Conservation (phyloP, 23 tunicate genomes). For the Trididemnum clinides region DNA sequence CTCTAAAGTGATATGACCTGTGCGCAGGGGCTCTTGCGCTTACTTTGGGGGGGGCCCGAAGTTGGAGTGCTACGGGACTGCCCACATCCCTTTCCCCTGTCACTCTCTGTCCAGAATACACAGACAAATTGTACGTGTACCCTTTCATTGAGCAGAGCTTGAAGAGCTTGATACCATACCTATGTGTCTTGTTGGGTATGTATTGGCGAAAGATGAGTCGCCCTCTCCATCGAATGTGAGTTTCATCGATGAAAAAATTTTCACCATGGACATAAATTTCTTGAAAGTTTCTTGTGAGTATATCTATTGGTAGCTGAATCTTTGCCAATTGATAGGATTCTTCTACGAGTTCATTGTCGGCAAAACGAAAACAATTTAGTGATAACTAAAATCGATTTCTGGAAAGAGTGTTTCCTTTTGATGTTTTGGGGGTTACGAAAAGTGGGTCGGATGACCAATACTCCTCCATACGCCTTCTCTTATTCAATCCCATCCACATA, state of each 20-base stretch:
- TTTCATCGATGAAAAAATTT: conserved; percentile 2
- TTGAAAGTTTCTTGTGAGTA: neutral
- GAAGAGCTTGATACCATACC: too few species aligned
- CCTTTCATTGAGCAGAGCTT: too few species aligned
- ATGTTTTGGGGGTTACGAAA: neutral
- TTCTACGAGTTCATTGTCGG: neutral
- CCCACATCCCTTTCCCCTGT: conserved; percentile 17
- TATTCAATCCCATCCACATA: too few species aligned
- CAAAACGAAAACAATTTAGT: neutral
- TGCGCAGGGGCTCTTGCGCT: too few species aligned
- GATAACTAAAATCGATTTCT: neutral
- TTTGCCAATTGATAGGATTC: neutral
- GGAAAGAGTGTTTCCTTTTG: neutral
- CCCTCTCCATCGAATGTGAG: conserved; percentile 5
- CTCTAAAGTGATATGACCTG: too few species aligned
- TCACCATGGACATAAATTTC: too few species aligned
- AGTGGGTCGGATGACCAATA: neutral
- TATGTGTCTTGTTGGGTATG: too few species aligned
- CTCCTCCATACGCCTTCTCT: too few species aligned
- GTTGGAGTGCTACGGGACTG: neutral
- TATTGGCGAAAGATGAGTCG: too few species aligned
- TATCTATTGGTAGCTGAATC: too few species aligned
- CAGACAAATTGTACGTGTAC: too few species aligned
- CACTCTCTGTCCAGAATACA: neutral
- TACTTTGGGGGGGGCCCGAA: too few species aligned